These are phyloP conservation scores for Eleginops maclovinus DNA, from an alignment of 2,113 vertebrate species.

Conservation along the genomic window DNA sequence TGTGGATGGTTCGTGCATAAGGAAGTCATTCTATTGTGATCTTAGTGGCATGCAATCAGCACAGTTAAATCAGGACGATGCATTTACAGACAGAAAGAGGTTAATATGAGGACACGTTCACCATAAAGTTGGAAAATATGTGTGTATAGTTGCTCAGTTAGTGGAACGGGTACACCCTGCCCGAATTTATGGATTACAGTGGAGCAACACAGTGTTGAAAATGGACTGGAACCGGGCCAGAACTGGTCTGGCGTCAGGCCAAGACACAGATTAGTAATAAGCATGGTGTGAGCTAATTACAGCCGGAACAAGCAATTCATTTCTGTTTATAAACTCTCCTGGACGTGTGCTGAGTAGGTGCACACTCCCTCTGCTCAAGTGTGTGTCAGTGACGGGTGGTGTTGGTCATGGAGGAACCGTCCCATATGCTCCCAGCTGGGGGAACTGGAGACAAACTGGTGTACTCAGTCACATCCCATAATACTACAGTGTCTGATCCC, in stretches of 20 bases:
- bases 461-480: conserved; percentile 63
- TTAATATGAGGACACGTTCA: background rate
- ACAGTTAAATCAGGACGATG: background rate
- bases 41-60: background rate
- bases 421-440: conserved; percentile 69
- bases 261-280: conserved; percentile 86
- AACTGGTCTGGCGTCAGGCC: conserved; percentile 74
- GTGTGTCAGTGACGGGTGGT: conserved; percentile 72
- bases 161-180: conserved; percentile 54
- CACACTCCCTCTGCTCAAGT: conserved; percentile 32
- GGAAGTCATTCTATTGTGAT: background rate
- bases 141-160: conserved; percentile 27
- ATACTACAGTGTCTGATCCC: conserved; percentile 75
- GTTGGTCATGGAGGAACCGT: conserved; percentile 44
- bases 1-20: background rate
- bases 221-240: conserved; percentile 80
- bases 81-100: background rate
- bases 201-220: conserved; percentile 51
- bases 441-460: conserved; percentile 50
- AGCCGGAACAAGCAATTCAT: conserved; percentile 82
- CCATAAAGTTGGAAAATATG: conserved; percentile 18
- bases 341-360: conserved; percentile 61
- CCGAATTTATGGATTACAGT: conserved; percentile 72
- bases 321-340: conserved; percentile 84
- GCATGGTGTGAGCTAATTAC: conserved; percentile 84